These are phyloP conservation scores for Bettongia penicillata DNA, from an alignment of 2,113 vertebrate species.

Conservation along the genomic window DNA sequence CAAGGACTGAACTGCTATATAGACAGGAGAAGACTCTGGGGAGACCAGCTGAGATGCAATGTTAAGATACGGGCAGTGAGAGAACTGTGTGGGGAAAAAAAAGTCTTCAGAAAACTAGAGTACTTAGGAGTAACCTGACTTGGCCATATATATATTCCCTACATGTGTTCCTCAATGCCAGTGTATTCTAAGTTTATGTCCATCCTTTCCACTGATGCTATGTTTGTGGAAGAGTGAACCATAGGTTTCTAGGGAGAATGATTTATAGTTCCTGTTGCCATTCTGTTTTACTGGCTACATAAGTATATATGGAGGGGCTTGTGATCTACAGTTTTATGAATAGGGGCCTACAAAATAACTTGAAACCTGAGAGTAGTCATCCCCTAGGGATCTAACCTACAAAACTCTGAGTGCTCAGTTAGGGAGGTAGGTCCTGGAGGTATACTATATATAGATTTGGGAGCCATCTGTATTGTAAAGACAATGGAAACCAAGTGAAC, in stretches of 20 bases:
- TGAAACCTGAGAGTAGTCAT: not conserved
- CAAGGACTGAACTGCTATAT: not conserved
- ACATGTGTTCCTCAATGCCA: not conserved
- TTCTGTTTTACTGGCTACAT: not conserved
- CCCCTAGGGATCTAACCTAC: too few relatives aligned
- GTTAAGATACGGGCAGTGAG: not conserved
- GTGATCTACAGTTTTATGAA: not conserved
- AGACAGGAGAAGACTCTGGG: not conserved
- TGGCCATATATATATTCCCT: not conserved
- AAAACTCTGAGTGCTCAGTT: not conserved
- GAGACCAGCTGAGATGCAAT: not conserved
- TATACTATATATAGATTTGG: not conserved
- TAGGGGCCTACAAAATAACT: not conserved
- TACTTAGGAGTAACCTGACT: not conserved
- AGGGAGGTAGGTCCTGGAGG: too few relatives aligned
- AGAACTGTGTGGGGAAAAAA: not conserved
- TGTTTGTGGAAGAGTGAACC: not conserved
- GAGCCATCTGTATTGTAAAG: not conserved
- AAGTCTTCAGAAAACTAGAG: not conserved
- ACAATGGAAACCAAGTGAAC: not conserved
- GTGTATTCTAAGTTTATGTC: not conserved
- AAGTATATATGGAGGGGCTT: not conserved
- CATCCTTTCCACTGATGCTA: not conserved
- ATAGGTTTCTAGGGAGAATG: not conserved
- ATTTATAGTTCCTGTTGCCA: not conserved